Percentiles rank a stretch among this genome's conserved stretches.
Conservation (phyloP, 2,888 invertebrate genomes). For the Xylophagus ater region DNA sequence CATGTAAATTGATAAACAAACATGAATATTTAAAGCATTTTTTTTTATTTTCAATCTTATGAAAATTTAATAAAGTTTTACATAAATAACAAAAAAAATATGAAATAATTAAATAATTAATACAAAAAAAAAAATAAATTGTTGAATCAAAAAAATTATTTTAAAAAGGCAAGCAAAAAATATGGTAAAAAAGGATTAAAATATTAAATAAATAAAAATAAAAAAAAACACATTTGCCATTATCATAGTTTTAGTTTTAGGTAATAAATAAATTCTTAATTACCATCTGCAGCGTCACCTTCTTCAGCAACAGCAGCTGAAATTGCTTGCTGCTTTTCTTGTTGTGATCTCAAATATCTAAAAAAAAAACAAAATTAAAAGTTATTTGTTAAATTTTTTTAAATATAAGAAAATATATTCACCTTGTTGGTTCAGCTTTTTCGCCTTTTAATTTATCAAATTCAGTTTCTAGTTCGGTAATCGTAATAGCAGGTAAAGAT, state of each 20-base stretch:
- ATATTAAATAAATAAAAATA: constrained; percentile 1
- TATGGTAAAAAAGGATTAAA: constrained; percentile 2
- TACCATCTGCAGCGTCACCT: constrained; percentile 39
- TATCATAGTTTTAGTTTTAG: too few relatives aligned
- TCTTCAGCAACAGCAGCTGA: constrained; percentile 38
- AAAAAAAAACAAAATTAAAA: constrained; percentile 7
- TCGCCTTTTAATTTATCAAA: constrained; percentile 58
- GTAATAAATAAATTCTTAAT: constrained; percentile 8
- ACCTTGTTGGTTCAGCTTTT: constrained; percentile 34
- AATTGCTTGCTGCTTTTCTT: constrained; percentile 35
- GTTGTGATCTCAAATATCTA: constrained; percentile 37
- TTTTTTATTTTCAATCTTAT: too few relatives aligned
- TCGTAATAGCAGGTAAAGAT: constrained; percentile 76
- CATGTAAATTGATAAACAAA: constrained; percentile 21
- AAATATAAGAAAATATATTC: constrained; percentile 2
- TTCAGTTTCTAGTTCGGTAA: constrained; percentile 79
- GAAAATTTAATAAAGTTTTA: too few relatives aligned
- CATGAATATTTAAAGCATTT: constrained; percentile 13
- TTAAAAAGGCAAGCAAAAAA: neutral
- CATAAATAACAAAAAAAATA: too few relatives aligned
- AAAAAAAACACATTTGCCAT: neutral
- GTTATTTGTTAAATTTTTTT: neutral
- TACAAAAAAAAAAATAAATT: too few relatives aligned
- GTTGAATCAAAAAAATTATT: neutral
- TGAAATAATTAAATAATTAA: too few relatives aligned